Conservation (phyloP, 1,140 invertebrate species). For the Heliconius hermathena region DNA sequence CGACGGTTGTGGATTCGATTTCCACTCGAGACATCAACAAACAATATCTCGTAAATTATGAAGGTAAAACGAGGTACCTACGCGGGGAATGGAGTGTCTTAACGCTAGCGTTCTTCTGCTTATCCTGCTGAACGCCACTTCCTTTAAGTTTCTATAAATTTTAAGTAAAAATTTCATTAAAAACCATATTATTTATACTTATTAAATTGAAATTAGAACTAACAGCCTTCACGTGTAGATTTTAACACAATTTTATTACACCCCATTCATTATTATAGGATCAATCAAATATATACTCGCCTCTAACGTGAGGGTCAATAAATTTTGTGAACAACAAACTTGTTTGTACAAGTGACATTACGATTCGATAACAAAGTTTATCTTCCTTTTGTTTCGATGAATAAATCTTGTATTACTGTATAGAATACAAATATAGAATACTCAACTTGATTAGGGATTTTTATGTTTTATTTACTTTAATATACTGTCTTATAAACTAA, state of each 20-base stretch:
- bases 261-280: not conserved
- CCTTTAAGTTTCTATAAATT: too few relatives aligned
- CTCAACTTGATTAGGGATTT: not conserved
- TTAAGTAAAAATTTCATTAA: too few relatives aligned
- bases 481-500: not conserved
- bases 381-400: slow-evolving; percentile 2
- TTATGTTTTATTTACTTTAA: not conserved
- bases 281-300: not conserved
- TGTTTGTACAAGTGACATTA: not conserved
- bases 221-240: not conserved
- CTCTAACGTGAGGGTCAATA: not conserved
- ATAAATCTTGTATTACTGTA: not conserved
- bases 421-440: not conserved
- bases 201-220: not conserved
- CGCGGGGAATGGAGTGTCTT: not conserved
- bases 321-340: not conserved
- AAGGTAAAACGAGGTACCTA: too few relatives aligned
- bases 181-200: too few relatives aligned
- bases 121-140: too few relatives aligned
- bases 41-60: too few relatives aligned
- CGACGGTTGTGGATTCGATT: not conserved
- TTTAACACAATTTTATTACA: not conserved
- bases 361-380: not conserved
- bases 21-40: too few relatives aligned
- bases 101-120: not conserved